phyloP scores from a whole-genome alignment of 1,140 invertebrate genomes.

The Lepidurus apus region DNA sequence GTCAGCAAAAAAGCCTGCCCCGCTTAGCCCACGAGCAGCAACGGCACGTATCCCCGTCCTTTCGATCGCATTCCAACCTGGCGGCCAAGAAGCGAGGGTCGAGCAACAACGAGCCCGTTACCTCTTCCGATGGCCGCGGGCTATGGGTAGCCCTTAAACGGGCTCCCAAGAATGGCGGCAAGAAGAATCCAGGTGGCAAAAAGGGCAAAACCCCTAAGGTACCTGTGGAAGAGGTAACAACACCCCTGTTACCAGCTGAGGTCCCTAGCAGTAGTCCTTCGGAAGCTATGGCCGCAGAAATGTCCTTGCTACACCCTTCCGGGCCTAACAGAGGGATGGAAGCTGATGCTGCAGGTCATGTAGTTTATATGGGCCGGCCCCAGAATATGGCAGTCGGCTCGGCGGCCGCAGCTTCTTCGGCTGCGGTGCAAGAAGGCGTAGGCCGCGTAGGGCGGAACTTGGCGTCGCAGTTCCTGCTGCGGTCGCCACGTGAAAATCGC shows the following conservation, averaged over 20 bases:
- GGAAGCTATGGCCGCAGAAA: constrained; percentile 25
- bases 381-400: background rate
- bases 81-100: background rate
- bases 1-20: constrained; percentile 25
- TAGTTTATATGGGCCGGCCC: constrained; percentile 8
- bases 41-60: constrained; percentile 1
- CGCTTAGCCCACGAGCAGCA: constrained; percentile 24
- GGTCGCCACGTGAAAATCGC: constrained; percentile 33
- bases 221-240: constrained; percentile 21
- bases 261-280: background rate
- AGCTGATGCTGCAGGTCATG: background rate
- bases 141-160: constrained; percentile 4
- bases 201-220: constrained; percentile 10
- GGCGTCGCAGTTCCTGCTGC: constrained; percentile 32
- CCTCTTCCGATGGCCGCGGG: background rate
- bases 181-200: background rate
- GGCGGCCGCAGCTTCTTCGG: background rate
- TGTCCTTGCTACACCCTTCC: constrained; percentile 18
- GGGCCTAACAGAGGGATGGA: background rate
- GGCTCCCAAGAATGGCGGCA: background rate
- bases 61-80: constrained; percentile 13
- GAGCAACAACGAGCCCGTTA: background rate
- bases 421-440: constrained; percentile 27
- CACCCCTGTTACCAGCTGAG: background rate
- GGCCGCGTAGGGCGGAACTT: constrained; percentile 30